These are phyloP conservation scores for Porites cylindrica DNA, from an alignment of 92 coral and sea anemone genomes.

Conservation along the genomic window DNA sequence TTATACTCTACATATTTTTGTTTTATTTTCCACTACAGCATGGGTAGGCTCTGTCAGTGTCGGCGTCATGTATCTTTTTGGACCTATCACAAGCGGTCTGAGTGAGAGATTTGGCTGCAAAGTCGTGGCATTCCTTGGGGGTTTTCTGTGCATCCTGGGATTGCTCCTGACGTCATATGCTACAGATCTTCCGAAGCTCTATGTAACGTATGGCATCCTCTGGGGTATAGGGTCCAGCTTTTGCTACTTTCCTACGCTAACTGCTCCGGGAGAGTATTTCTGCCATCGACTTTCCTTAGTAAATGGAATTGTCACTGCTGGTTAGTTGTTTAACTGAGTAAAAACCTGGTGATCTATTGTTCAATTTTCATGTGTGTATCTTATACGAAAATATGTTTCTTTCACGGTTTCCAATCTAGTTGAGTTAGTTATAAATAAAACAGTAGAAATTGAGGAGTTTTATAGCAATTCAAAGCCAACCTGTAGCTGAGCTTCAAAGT, in stretches of 20 bases:
- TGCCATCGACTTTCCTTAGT: constrained; percentile 77
- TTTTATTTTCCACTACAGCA: constrained; percentile 46
- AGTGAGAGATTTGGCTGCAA: constrained; percentile 88
- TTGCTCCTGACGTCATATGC: constrained; percentile 93
- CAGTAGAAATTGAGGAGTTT: no score
- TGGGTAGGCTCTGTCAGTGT: constrained; percentile 96
- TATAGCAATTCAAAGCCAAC: no score
- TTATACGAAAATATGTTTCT: no score
- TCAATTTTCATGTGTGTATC: no score
- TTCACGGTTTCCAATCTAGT: no score
- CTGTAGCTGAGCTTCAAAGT: no score
- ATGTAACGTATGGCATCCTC: constrained; percentile 87
- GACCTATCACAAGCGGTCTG: constrained; percentile 91
- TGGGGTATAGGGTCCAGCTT: constrained; percentile 97
- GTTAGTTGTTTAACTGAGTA: constrained; percentile 35
- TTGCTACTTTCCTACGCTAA: constrained; percentile 95
- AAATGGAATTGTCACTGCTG: constrained; percentile 82
- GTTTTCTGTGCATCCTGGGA: constrained; percentile 83
- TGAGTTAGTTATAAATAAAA: no score
- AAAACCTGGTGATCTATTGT: background rate
- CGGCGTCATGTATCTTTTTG: constrained; percentile 92
- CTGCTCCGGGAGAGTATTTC: constrained; percentile 87
- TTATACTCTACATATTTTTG: background rate
- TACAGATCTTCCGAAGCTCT: constrained; percentile 77
- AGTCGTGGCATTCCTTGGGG: constrained; percentile 83